Base-by-base conservation (phyloP, 2,113 vertebrate genomes). In the Nematolebias whitei region DNA sequence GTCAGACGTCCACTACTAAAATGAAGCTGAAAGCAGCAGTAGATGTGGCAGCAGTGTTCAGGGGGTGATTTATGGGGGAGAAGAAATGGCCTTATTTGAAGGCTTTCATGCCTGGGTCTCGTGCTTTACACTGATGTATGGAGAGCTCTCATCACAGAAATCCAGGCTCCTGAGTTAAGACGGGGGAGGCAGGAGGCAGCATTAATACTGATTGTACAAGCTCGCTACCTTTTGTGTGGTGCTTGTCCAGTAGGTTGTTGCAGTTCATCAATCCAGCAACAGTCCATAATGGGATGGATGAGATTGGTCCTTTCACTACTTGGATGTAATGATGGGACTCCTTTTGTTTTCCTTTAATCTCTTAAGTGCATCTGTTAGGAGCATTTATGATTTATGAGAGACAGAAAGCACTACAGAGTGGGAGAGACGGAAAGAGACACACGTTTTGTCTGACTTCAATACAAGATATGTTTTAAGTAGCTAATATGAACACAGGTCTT, bases 171-270 rank as follows among this genome's bases (percentile, higher is more conserved):
- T 51, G 29, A 55, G 72, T 67, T 29, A 38, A 61, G 61, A 65
- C 19, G 16, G 57, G 57, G 57, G 66, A 76, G 39, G 68, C 24
- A 61, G 45, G 63, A 70, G 68, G 54, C 13, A 39, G 67, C 50
- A 73, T 85, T 87, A 86, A 87, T 79, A 77, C 69, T 80, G 84
- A 85, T 87, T 83, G 74, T 56, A 78, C 24, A 70, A 79, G 49
- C 71, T 65, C 58, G 20, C 50, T 60, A 60, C 54, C 52, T 73
- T 55, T n/a, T 68, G 6, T 51, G 71, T 57, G 51, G 5, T 18
- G 22, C 19, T 40, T 59, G 14, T 64, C 61, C 63, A 40, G 41
- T 70, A 55, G 2, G 23, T 72, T 68, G 48, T 63, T 71, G 49
- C 49, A 60, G 19, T 72, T 64, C 62, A 79, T 84, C 84, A 83